Base-by-base conservation (phyloP, 2,797 vertebrate species). In the Pseudopleuronectes americanus region DNA sequence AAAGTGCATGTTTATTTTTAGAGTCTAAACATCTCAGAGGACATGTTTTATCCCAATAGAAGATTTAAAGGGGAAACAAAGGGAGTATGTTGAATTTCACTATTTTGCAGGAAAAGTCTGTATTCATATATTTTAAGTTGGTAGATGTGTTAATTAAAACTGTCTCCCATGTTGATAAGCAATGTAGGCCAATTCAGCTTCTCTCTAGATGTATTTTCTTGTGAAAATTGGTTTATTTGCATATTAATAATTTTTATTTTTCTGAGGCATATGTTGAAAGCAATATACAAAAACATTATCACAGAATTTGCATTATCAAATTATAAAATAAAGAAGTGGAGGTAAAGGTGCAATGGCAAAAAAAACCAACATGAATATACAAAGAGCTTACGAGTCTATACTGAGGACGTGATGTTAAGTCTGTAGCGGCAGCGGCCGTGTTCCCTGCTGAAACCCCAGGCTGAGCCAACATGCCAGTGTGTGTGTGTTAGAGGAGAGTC, bases 391-490 rank as follows among this genome's bases (percentile, higher is more conserved):
- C 21, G 47, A 48, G 14, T 55, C 4, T 8, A 64, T 56, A 7
- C 31, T 28, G 54, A 53, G 41, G 24, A 33, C 48, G 26, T 47
- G 56, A 57, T 26, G 47, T 52, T 4, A 28, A 55, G 33, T 66
- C 24, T 71, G 24, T 6, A 21, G 54, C 60, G 53, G 59, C 63
- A 49, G 59, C 55, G 24, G 21, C 24, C 2, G 5, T 65, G 61
- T 63, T 48, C 48, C 80, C 60, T 59, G 79, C 77, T 77, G 76
- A 66, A 78, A 83, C 51, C 65, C 58, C 81, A 73, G 68, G 57
- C 85, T 77, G 80, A 80, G 69, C 19, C 47, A 23, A 19, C 53
- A 28, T 64, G 60, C n/a, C 4, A 22, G 62, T 64, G 66, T 65
- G 62, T 33, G 71, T 83, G 79, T 79, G 78, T 69, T 62, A 49